phyloP scores from a whole-genome alignment of 2,113 vertebrate species.

The Pangasianodon hypophthalmus region DNA sequence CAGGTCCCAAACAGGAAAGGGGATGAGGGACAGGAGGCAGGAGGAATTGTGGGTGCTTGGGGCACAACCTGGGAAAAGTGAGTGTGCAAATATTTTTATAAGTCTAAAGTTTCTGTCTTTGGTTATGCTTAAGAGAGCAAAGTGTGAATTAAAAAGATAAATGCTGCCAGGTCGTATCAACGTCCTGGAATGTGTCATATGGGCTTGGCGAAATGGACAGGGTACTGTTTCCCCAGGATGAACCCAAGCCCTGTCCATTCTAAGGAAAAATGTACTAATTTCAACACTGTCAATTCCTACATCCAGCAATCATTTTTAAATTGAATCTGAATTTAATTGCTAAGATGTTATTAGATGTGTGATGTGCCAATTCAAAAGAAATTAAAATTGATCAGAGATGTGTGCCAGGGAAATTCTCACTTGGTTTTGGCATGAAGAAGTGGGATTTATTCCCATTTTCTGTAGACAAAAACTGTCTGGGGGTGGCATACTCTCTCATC shows the following conservation, averaged over 20 bases:
- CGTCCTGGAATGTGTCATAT: neutral
- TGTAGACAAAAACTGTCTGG: too few relatives aligned
- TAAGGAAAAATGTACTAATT: neutral
- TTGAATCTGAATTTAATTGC: neutral
- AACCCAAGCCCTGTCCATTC: neutral
- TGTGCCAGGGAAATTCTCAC: neutral
- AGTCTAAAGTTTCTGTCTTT: conserved; percentile 35
- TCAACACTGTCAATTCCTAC: neutral
- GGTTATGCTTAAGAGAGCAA: neutral
- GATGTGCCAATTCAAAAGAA: too few relatives aligned
- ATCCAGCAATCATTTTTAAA: neutral
- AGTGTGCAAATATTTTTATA: conserved; percentile 67
- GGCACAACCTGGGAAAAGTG: conserved; percentile 37
- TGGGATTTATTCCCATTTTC: neutral
- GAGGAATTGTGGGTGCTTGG: conserved; percentile 37
- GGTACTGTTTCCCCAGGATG: neutral
- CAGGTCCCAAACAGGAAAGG: conserved; percentile 68
- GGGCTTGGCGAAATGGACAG: neutral
- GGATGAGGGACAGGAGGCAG: conserved; percentile 23
- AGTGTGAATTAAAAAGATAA: neutral
- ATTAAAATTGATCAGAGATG: too few relatives aligned
- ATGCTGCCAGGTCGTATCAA: neutral
- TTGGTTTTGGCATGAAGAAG: neutral
- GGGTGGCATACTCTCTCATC: neutral
- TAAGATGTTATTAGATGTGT: neutral